Conservation (phyloP, 2,113 vertebrate species). For the Dolichotis patagonum region DNA sequence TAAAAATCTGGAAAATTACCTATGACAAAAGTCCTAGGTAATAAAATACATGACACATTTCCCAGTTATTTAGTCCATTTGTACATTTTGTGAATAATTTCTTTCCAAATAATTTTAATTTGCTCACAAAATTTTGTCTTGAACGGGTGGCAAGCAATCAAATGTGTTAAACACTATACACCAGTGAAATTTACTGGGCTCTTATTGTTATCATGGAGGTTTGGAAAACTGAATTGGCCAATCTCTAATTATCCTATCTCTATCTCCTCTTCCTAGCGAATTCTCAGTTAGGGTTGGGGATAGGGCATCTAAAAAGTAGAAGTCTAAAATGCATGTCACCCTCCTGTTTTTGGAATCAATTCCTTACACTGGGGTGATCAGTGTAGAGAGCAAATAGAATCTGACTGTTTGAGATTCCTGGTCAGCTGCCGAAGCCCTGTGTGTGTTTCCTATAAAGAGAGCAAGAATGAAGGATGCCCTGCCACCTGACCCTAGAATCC, state of each 20-base stretch:
- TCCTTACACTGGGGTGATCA: neutral
- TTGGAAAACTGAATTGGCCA: neutral
- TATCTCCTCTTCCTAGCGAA: neutral
- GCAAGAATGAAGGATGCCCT: neutral
- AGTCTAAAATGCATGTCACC: neutral
- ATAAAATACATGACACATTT: neutral
- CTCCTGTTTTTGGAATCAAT: neutral
- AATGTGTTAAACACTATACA: neutral
- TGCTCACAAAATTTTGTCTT: neutral
- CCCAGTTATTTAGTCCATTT: neutral
- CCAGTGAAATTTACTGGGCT: neutral
- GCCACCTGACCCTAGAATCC: neutral
- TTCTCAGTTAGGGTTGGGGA: rapidly evolving
- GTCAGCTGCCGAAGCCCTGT: neutral
- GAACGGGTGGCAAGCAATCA: neutral
- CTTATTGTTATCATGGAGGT: neutral
- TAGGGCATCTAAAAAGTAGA: neutral
- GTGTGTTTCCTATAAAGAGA: neutral
- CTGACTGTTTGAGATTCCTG: neutral
- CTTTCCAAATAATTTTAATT: constrained; percentile 15
- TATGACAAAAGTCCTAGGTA: neutral
- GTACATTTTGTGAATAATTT: constrained; percentile 4
- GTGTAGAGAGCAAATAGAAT: neutral
- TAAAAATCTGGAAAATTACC: neutral
- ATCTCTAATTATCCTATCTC: neutral